These are phyloP conservation scores for Synchiropus splendidus DNA, from an alignment of 2,113 vertebrate genomes.

Conservation along the genomic window DNA sequence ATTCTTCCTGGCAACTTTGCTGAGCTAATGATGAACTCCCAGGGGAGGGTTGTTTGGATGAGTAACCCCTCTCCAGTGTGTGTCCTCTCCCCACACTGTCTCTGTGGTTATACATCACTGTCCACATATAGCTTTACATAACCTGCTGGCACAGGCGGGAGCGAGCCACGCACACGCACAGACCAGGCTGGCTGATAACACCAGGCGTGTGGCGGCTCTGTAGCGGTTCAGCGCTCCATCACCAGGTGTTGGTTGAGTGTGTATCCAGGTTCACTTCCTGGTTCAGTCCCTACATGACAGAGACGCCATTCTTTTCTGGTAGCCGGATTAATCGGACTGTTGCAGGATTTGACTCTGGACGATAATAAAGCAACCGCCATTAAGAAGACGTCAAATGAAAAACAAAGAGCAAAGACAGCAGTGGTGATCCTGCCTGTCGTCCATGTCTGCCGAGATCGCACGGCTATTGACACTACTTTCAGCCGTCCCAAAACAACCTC, in stretches of 20 bases:
- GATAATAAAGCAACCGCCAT: neutral
- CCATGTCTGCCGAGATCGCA: too few species aligned
- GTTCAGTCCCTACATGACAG: slow-evolving; percentile 34
- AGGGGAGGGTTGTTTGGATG: slow-evolving; percentile 19
- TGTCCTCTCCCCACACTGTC: slow-evolving; percentile 3
- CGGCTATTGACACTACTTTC: too few species aligned
- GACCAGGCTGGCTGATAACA: neutral
- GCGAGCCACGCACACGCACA: slow-evolving; percentile 15
- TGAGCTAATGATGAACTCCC: slow-evolving; percentile 46
- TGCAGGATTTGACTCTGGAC: slow-evolving; percentile 24
- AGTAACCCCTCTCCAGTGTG: slow-evolving; percentile 8
- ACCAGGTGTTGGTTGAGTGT: slow-evolving; percentile 12
- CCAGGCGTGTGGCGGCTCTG: too few species aligned
- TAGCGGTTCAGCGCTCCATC: too few species aligned
- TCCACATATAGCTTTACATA: slow-evolving; percentile 31
- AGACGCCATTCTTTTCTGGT: slow-evolving; percentile 37
- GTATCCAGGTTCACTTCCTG: slow-evolving; percentile 33
- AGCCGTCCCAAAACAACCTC: too few species aligned
- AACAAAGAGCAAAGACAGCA: too few species aligned
- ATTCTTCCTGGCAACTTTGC: slow-evolving; percentile 24
- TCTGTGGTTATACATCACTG: slow-evolving; percentile 11
- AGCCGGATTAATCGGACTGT: slow-evolving; percentile 33
- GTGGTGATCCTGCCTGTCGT: too few species aligned
- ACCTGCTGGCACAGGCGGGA: slow-evolving; percentile 20
- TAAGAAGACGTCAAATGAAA: too few species aligned